Conservation (phyloP, 2,888 invertebrate genomes). For the Carcina quercana region DNA sequence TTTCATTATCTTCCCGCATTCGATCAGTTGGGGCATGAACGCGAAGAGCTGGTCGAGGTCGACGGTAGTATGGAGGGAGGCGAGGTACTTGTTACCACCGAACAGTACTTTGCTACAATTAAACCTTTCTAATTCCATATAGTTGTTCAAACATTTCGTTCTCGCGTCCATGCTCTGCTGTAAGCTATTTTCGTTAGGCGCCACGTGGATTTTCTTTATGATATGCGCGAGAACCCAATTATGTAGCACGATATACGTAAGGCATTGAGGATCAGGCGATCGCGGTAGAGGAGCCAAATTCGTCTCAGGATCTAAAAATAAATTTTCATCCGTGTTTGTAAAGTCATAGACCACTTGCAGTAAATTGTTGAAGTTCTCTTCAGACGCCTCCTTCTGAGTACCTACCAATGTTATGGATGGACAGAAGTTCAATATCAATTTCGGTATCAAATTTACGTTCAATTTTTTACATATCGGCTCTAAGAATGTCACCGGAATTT, state of each 20-base stretch:
- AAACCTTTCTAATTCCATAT: constrained; percentile 72
- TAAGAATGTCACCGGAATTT: constrained; percentile 78
- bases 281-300: constrained; percentile 57
- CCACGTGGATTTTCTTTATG: constrained; percentile 77
- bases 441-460: constrained; percentile 83
- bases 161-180: constrained; percentile 72
- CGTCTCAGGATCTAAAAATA: constrained; percentile 59
- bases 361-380: constrained; percentile 51
- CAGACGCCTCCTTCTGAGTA: constrained; percentile 47
- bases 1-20: constrained; percentile 57
- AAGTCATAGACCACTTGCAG: constrained; percentile 58
- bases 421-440: constrained; percentile 82
- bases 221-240: constrained; percentile 82
- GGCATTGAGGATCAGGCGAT: constrained; percentile 66
- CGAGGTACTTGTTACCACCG: constrained; percentile 72
- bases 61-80: constrained; percentile 75
- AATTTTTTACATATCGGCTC: constrained; percentile 80
- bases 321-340: constrained; percentile 60
- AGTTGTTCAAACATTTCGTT: constrained; percentile 75
- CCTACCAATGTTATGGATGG: constrained; percentile 74
- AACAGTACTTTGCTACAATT: constrained; percentile 68
- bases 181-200: constrained; percentile 59
- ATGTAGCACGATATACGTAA: constrained; percentile 77
- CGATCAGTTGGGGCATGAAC: constrained; percentile 61
- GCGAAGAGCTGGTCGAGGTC: constrained; percentile 64